A percentile compares a stretch with the other conserved stretches of the same genome.
Evolutionary conservation across 2,113 vertebrate genomes (phyloP).

Genomic region (Emydura subglobosa): DNA sequence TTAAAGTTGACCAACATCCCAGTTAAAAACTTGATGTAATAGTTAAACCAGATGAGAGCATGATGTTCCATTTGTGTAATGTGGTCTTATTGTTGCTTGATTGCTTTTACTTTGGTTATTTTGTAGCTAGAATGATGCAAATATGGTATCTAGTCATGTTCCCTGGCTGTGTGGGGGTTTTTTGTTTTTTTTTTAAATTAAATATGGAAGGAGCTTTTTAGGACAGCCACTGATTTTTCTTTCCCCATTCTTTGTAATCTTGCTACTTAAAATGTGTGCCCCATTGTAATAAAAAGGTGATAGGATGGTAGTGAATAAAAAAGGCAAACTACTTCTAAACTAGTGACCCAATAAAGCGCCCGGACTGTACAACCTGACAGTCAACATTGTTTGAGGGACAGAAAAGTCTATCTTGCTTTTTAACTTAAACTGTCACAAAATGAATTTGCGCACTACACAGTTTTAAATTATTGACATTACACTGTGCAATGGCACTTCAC

Average conservation of each 20-base stretch:
- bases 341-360: conserved; percentile 55
- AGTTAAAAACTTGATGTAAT: conserved; percentile 82
- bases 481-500: conserved; percentile 80
- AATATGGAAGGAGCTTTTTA: conserved; percentile 71
- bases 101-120: conserved; percentile 80
- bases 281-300: conserved; percentile 66
- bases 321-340: conserved; percentile 45
- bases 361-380: conserved; percentile 67
- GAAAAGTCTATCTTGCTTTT: conserved; percentile 60
- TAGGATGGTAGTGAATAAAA: conserved; percentile 58
- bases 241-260: conserved; percentile 57
- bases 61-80: conserved; percentile 85
- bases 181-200: conserved; percentile 67
- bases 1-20: conserved; percentile 85
- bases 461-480: conserved; percentile 83
- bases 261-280: conserved; percentile 52
- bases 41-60: conserved; percentile 84
- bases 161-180: conserved; percentile 3
- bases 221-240: conserved; percentile 62
- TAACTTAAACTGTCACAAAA: conserved; percentile 76
- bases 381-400: conserved; percentile 40
- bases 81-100: conserved; percentile 86
- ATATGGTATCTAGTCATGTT: conserved; percentile 74
- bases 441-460: conserved; percentile 79
- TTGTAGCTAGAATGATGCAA: conserved; percentile 81